Base-by-base conservation (phyloP, 2,888 invertebrate genomes). In the Trypoxylon attenuatum region DNA sequence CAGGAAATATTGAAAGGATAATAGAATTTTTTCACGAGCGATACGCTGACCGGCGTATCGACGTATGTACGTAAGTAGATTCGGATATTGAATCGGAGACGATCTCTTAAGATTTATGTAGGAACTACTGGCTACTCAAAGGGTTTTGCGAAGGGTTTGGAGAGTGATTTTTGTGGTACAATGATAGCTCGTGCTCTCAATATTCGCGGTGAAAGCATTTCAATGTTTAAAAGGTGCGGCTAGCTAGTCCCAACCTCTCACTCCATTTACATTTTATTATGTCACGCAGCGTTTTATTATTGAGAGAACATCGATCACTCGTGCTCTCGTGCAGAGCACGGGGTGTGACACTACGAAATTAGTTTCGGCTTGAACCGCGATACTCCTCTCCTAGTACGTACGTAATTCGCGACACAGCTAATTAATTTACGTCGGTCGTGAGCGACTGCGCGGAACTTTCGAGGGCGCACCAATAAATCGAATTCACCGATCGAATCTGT, bases 281-380 rank as follows among this genome's bases (percentile, higher is more conserved):
- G 55, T 69, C 55, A 49, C 39, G 49, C 18, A 21, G 33, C n/a
- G 29, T 61, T 61, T 61, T 52, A 66, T 62, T 65, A 73, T 65
- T 49, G 53, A n/a, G 5, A 15, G 38, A 42, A 43, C 55, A 66
- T 60, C 51, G 58, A 60, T 57, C 56, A 63, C 42, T 18, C 49
- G 10, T 18, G 50, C 18, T 13, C 13, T 50, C 2, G 29, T 23
- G 51, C 22, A 29, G 51, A 42, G 39, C 52, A 19, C n/a, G 23
- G 13, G 16, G 45, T 49, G 47, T 55, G 51, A 59, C 16, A 22
- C 53, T 18, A 13, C 18, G 57, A 57, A 63, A 63, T 53, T 60
- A 60, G 50, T 46, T 57, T 45, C 21, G 27, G 21, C 18, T 19
- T 29, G 29, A 47, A 10, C 8, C 4, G 16, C 47, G 21, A 46